A percentile compares a stretch with the other conserved stretches of the same genome.
phyloP scores from a whole-genome alignment of 30 jellyfish, hydroid and myxozoan species.

The Hydra vulgaris region DNA sequence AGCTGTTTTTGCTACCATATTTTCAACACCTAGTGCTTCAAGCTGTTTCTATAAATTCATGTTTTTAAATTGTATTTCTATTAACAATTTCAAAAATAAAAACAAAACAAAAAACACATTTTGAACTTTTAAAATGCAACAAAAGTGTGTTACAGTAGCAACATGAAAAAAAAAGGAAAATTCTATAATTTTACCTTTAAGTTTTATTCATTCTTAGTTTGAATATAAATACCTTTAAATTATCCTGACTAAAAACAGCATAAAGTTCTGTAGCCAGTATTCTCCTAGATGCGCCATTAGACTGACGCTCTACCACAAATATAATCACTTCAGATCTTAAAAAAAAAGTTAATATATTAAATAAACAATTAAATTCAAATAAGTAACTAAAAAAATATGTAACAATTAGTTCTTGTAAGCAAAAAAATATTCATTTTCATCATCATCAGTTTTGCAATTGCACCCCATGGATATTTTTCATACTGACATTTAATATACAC shows the following conservation, averaged over 20 bases:
- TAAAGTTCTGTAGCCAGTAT: constrained; percentile 75
- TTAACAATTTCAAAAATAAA: not conserved
- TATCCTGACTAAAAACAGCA: constrained; percentile 50
- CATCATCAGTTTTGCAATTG: too few relatives aligned
- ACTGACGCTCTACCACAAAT: constrained; percentile 67
- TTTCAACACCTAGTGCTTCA: constrained; percentile 48
- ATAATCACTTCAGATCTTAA: constrained; percentile 70
- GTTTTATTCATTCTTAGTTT: too few relatives aligned
- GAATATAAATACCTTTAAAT: constrained; percentile 25
- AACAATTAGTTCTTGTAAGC: too few relatives aligned
- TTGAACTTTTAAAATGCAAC: too few relatives aligned
- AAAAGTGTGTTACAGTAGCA: too few relatives aligned
- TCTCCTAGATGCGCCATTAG: constrained; percentile 68
- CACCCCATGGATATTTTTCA: too few relatives aligned
- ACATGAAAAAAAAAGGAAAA: too few relatives aligned
- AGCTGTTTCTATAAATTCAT: constrained; percentile 20
- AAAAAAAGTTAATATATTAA: not conserved
- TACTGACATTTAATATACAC: too few relatives aligned
- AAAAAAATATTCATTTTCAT: too few relatives aligned
- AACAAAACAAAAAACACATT: not conserved
- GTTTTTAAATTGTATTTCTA: not conserved
- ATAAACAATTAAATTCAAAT: not conserved
- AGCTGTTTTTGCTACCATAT: constrained; percentile 66
- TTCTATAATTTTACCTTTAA: too few relatives aligned
- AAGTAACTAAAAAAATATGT: too few relatives aligned